Base-by-base conservation (phyloP, 2,888 invertebrate genomes). In the Limenitis camilla region DNA sequence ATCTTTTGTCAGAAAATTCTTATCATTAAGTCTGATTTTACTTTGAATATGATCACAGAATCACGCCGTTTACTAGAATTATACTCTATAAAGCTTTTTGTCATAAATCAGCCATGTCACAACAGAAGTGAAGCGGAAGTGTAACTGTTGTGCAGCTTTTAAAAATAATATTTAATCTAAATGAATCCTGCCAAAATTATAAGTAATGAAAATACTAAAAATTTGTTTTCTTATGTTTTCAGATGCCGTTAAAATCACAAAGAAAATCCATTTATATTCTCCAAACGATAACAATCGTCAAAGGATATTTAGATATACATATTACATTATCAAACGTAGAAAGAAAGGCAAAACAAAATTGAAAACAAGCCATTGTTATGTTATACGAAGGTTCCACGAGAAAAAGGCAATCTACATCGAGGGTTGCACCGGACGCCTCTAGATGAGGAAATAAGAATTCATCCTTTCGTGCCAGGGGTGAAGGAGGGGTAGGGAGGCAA, bases 401-500 rank as follows among this genome's bases (percentile, higher is more conserved):
- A 82, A 84, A 83, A 81, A 87, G 82, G 85, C 87, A 86, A 86
- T 87, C 86, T 86, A 81, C 82, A 81, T 80, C 81, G 81, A 83
- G 81, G 84, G 85, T 78, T 76, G 78, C 72, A 75, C 79, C 83
- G 86, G 86, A 85, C 84, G 84, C 77, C 79, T 75, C 64, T 69
- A 83, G 85, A 87, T 85, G 86, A 85, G 86, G 86, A 86, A 87
- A 88, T 88, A 86, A 88, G 87, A 87, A 88, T 88, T 87, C 87
- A 87, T 88, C 87, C 86, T 84, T 83, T 83, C 82, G 81, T 79
- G 76, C 56, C 71, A 69, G 77, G 73, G 74, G 69, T 65, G 80
- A 58, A 66, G 67, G 67, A 66, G 65, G 71, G 69, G 68, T 75
- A 72, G 74, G 81, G 84, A 81, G 78, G 80, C 81, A 90, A 90